phyloP scores from a whole-genome alignment of 2,113 vertebrate genomes.

The Peromyscus leucopus region DNA sequence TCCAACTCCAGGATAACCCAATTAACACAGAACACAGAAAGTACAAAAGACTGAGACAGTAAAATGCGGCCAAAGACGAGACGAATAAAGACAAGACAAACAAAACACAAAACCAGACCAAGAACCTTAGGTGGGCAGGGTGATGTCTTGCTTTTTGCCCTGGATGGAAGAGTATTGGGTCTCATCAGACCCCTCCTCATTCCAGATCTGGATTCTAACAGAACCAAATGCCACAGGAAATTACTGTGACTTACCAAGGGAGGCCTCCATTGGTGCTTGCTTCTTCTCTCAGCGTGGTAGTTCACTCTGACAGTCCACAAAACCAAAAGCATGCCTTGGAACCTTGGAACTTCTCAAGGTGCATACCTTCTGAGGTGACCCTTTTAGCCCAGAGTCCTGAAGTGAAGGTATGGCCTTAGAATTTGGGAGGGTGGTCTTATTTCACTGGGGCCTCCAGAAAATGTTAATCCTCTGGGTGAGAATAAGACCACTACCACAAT shows the following conservation, averaged over 20 bases:
- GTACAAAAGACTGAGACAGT: background rate
- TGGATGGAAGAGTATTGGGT: background rate
- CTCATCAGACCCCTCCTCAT: background rate
- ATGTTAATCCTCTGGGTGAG: background rate
- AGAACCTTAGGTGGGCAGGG: background rate
- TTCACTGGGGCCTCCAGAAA: background rate
- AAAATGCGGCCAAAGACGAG: background rate
- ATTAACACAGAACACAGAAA: background rate
- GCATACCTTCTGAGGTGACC: background rate
- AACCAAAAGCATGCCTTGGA: background rate
- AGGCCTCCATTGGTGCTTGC: background rate
- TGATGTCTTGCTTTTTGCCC: background rate
- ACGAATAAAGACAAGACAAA: background rate
- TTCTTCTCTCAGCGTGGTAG: background rate
- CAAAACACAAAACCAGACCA: background rate
- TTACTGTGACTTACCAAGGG: too few relatives aligned
- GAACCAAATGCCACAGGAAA: background rate
- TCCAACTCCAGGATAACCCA: background rate
- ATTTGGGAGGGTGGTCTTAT: background rate
- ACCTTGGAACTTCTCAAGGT: background rate
- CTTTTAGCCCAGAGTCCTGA: background rate
- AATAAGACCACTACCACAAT: background rate
- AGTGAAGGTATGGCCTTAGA: background rate
- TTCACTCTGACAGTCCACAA: background rate
- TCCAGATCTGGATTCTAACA: background rate